phyloP scores from a whole-genome alignment of 2,888 invertebrate genomes.

The Lochmaea capreae region DNA sequence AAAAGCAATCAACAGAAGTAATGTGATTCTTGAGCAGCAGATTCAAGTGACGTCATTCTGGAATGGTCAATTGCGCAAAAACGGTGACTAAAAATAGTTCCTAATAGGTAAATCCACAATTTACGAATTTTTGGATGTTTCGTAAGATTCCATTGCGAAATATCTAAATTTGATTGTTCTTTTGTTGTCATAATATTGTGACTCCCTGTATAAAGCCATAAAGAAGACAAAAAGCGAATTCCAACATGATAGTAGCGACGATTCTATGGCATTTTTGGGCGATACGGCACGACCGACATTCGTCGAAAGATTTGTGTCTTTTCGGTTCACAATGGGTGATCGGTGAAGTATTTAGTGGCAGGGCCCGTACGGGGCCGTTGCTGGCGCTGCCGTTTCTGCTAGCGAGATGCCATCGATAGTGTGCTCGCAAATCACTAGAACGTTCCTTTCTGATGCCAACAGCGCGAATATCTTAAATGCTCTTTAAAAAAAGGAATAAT shows the following conservation, averaged over 20 bases:
- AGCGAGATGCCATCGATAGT: constrained; percentile 48
- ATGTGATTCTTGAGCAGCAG: too few species aligned
- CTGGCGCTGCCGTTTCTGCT: constrained; percentile 34
- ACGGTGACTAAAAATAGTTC: too few species aligned
- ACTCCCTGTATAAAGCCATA: not conserved
- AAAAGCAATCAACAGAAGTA: too few species aligned
- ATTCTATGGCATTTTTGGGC: constrained; percentile 49
- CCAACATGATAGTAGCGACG: constrained; percentile 37
- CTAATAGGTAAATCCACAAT: too few species aligned
- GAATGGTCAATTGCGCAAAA: too few species aligned
- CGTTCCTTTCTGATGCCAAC: constrained; percentile 55
- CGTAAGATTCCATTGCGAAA: too few species aligned
- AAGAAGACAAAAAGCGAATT: constrained; percentile 39
- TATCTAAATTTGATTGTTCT: too few species aligned
- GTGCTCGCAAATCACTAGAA: constrained; percentile 62
- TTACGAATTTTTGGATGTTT: too few species aligned
- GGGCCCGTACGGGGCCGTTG: constrained; percentile 59
- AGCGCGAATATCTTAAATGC: constrained; percentile 31
- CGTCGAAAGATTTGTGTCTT: constrained; percentile 64
- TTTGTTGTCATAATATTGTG: not conserved
- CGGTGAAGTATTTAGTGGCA: constrained; percentile 64
- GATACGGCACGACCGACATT: constrained; percentile 52
- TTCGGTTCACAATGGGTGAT: constrained; percentile 65
- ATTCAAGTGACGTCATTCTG: too few species aligned
- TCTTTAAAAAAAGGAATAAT: not conserved